A percentile compares a stretch with the other conserved stretches of the same genome.
Evolutionary conservation across 1,140 invertebrate species (phyloP).

Genomic region (Zelostemma sp.): DNA sequence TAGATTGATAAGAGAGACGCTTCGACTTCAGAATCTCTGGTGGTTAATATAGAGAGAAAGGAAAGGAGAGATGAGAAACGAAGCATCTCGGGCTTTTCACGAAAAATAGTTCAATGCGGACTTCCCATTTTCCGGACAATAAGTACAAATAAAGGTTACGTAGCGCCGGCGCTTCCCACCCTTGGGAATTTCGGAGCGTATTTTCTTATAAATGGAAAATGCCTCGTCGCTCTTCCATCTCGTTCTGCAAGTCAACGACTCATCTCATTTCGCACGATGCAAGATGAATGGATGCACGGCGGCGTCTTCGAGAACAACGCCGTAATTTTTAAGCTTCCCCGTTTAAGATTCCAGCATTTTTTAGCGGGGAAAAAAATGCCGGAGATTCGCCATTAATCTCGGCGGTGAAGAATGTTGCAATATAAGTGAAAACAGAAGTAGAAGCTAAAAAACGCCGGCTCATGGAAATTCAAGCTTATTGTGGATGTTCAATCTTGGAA

Average conservation of each 20-base stretch:
- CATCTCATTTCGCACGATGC: conserved; percentile 53
- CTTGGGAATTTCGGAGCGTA: conserved; percentile 52
- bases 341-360: conserved; percentile 12
- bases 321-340: conserved; percentile 14
- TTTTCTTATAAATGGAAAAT: conserved; percentile 64
- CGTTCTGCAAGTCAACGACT: conserved; percentile 15
- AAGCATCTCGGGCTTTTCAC: conserved; percentile 14
- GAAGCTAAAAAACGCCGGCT: neutral
- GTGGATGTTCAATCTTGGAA: conserved; percentile 3
- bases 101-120: conserved; percentile 16
- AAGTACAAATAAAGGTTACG: conserved; percentile 45
- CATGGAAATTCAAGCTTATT: neutral
- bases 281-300: conserved; percentile 50
- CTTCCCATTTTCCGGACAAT: conserved; percentile 53
- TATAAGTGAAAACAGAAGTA: neutral
- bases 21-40: too few species aligned
- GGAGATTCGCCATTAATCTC: neutral
- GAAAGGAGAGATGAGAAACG: too few species aligned
- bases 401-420: neutral
- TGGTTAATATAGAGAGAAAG: too few species aligned
- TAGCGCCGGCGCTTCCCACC: conserved; percentile 24
- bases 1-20: too few species aligned
- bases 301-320: conserved; percentile 22
- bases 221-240: conserved; percentile 37
- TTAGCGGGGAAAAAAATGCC: conserved; percentile 9